Base-by-base conservation (phyloP, 1,140 invertebrate genomes). In the Calycopis cecrops region DNA sequence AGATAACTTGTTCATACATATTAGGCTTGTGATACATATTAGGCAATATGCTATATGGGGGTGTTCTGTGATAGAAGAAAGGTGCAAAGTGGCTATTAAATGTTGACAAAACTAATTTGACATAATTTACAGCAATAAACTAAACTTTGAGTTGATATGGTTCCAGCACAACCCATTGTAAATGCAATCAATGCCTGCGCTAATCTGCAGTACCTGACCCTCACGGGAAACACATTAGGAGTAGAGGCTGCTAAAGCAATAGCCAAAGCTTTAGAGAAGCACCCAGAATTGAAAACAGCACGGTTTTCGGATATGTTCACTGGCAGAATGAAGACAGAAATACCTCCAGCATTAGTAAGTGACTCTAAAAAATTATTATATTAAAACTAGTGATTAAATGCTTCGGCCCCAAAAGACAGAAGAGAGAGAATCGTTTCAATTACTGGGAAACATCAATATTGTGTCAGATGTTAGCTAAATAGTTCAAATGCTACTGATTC, bases 261-360 rank as follows among this genome's bases (percentile, higher is more conserved):
- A 52, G 94, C 93, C 0, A 91, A 95, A 74, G 93, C 93, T 0
- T 83, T 99, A 4, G 90, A 93, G 63, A 90, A 89, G 37, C 94
- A 96, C 72, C 91, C 93, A 2, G 89, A 91, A 62, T 91, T 99
- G 65, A 93, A 96, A 73, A 90, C 91, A 69, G 96, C 96, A 0
- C 78, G 96, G 52, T 99, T 97, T 94, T 98, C 97, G 70, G 98
- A 99, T 78, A 93, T 99, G 89, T 99, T 99, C 69, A 98, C 97
- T 9, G 93, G 97, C 0, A 90, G 98, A 48, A 91, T 98, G 77
- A 99, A 99, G 85, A 91, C 93, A 12, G 98, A 99, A 90, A 99
- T 99, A 74, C 98, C 98, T 4, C 88, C 91, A 57, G 96, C 97
- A 18, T 85, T 99, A 66, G 93, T 94, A 85, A 89, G 71, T 80